Evolutionary conservation across 2,797 vertebrate species (phyloP).

Genomic region (Smutsia gigantea): DNA sequence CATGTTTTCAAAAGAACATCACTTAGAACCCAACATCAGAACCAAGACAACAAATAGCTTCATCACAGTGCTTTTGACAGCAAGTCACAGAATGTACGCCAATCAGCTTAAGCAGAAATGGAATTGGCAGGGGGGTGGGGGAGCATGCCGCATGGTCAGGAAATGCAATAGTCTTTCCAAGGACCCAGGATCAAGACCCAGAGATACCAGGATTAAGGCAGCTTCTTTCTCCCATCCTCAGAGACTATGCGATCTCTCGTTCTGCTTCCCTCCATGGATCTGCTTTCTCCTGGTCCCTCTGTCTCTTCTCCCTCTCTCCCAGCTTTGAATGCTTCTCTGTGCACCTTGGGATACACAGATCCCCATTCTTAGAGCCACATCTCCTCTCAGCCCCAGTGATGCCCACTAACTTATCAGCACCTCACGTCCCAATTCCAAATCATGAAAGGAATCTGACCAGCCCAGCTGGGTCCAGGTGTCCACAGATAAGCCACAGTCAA

Average conservation of each 20-base stretch:
- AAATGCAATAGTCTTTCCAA: neutral
- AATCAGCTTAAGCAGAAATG: neutral
- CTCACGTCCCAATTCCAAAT: neutral
- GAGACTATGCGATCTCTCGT: accelerated
- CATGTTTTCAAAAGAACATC: neutral
- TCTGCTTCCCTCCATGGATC: neutral
- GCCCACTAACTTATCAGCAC: neutral
- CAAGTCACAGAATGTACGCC: neutral
- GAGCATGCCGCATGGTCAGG: neutral
- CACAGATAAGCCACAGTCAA: neutral
- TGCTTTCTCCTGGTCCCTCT: neutral
- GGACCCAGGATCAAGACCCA: neutral
- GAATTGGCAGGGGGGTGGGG: neutral
- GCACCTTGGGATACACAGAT: neutral
- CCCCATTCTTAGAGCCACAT: neutral
- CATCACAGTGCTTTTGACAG: neutral
- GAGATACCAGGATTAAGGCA: neutral
- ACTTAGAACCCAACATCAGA: neutral
- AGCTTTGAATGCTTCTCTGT: neutral
- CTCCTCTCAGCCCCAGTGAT: neutral
- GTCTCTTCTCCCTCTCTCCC: neutral
- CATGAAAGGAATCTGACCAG: neutral
- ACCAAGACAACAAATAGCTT: neutral
- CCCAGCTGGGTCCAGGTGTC: neutral
- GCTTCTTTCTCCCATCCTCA: neutral